phyloP scores from a whole-genome alignment of 2,113 vertebrate genomes.

The Ophiodon elongatus region DNA sequence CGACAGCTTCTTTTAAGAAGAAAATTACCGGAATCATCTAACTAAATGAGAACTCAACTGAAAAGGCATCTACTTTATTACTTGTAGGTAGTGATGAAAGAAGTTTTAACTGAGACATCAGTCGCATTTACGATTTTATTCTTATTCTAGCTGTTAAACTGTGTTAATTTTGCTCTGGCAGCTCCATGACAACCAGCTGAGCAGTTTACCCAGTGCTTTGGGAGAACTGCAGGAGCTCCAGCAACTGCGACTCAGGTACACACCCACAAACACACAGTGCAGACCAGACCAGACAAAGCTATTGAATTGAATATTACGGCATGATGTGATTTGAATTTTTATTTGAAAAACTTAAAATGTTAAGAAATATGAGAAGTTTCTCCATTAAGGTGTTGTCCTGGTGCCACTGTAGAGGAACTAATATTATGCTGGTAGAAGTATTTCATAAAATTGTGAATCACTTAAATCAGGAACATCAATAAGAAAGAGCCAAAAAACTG shows the following conservation, averaged over 20 bases:
- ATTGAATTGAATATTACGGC: background rate
- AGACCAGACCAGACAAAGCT: background rate
- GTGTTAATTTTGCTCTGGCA: constrained; percentile 71
- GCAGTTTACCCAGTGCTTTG: constrained; percentile 87
- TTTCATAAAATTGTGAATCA: too few species aligned
- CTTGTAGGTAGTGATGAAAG: background rate
- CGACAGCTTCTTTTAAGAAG: background rate
- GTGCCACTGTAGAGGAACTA: too few species aligned
- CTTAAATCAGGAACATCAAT: background rate
- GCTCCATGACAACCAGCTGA: constrained; percentile 95
- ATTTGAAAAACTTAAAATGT: background rate
- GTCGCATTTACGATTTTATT: background rate
- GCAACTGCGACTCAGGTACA: constrained; percentile 86
- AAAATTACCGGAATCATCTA: too few species aligned
- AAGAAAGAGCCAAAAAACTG: too few species aligned
- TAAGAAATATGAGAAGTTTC: too few species aligned
- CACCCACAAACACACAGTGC: background rate
- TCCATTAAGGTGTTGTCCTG: too few species aligned
- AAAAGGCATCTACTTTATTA: background rate
- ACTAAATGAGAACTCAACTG: too few species aligned
- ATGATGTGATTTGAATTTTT: background rate
- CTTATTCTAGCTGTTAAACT: background rate
- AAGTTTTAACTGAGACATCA: background rate
- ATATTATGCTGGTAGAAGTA: background rate
- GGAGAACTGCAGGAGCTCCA: constrained; percentile 92